These are phyloP conservation scores for Alcedo atthis DNA, from an alignment of 2,797 vertebrate species.

Conservation along the genomic window DNA sequence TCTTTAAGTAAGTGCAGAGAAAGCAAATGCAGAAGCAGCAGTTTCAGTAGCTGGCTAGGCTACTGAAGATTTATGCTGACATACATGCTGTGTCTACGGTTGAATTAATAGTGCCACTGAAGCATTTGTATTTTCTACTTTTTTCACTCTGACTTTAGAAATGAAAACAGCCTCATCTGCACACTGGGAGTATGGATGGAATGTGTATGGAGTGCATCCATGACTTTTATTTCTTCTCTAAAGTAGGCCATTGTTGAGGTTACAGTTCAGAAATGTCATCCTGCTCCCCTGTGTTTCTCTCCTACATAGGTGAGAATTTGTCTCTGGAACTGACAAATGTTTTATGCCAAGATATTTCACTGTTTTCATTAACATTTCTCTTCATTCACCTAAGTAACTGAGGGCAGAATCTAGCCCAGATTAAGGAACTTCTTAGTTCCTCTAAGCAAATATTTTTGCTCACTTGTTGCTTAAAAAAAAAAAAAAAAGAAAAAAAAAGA, in stretches of 20 bases:
- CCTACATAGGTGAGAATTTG: background rate
- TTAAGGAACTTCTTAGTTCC: background rate
- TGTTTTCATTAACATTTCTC: background rate
- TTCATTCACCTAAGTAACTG: background rate
- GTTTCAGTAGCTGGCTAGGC: constrained; percentile 17
- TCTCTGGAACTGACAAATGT: background rate
- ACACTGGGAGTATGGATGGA: background rate
- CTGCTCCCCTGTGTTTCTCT: background rate
- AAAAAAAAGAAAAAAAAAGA: background rate
- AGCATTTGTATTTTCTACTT: constrained; percentile 12
- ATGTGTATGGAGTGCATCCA: background rate
- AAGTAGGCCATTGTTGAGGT: background rate
- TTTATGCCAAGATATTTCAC: background rate
- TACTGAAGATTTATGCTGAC: constrained; percentile 47
- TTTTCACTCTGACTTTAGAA: background rate
- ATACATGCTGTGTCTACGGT: background rate
- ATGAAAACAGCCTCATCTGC: background rate
- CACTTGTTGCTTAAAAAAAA: background rate
- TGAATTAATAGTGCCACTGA: constrained; percentile 26
- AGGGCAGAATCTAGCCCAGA: background rate
- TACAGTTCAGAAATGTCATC: background rate
- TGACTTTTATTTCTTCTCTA: background rate
- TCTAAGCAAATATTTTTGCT: background rate
- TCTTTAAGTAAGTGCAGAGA: background rate
- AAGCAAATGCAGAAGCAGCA: constrained; percentile 54